phyloP scores from a whole-genome alignment of 1,140 invertebrate species.

The Tetragnatha versicolor region DNA sequence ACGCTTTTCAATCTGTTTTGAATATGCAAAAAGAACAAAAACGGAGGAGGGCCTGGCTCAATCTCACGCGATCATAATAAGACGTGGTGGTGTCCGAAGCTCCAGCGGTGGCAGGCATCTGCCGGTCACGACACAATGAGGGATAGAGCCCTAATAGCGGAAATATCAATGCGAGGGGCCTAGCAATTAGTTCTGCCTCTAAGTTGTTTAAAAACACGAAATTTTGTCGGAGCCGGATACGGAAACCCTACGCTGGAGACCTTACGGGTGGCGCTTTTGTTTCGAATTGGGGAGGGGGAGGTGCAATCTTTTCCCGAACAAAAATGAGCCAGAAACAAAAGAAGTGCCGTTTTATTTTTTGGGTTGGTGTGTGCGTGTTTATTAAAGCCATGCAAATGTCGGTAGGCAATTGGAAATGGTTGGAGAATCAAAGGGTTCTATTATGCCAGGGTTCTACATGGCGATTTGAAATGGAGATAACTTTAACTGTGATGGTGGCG shows the following conservation, averaged over 20 bases:
- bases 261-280: slow-evolving; percentile 6
- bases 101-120: background rate
- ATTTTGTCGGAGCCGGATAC: slow-evolving; percentile 25
- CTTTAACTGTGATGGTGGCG: too few relatives aligned
- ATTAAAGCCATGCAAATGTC: too few relatives aligned
- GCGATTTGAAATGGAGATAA: too few relatives aligned
- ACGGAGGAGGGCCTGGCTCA: background rate
- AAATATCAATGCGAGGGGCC: slow-evolving; percentile 22
- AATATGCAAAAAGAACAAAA: slow-evolving; percentile 33
- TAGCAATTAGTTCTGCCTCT: slow-evolving; percentile 36
- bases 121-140: background rate
- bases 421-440: too few relatives aligned
- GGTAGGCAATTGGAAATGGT: too few relatives aligned
- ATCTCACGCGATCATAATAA: slow-evolving; percentile 10
- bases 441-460: too few relatives aligned
- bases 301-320: background rate
- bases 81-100: too few relatives aligned
- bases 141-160: slow-evolving; percentile 19
- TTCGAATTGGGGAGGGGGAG: background rate
- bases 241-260: slow-evolving; percentile 11
- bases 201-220: slow-evolving; percentile 18
- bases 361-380: too few relatives aligned
- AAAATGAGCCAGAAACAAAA: too few relatives aligned
- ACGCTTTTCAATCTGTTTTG: background rate
- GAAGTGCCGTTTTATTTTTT: too few relatives aligned